A percentile compares a stretch with the other conserved stretches of the same genome.
Evolutionary conservation across 2,113 vertebrate genomes (phyloP).

Genomic region (Anguilla japonica): DNA sequence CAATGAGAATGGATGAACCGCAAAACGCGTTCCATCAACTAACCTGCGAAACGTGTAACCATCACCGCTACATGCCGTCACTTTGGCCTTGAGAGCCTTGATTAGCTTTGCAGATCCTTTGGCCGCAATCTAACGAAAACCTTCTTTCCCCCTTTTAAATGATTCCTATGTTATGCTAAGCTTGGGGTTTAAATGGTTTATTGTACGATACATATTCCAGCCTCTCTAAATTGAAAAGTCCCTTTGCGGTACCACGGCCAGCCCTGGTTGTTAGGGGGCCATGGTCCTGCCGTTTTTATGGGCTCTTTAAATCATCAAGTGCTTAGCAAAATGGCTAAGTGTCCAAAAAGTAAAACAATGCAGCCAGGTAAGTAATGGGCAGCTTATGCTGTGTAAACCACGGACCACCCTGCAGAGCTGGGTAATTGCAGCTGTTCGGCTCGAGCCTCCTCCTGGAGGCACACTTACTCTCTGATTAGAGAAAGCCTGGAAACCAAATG

Average conservation of each 20-base stretch:
- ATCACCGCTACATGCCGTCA: slow-evolving; percentile 36
- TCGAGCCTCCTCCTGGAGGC: not conserved
- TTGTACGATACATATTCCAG: slow-evolving; percentile 44
- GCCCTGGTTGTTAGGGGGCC: slow-evolving; percentile 50
- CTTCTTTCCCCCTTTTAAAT: slow-evolving; percentile 38
- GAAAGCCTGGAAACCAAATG: not conserved
- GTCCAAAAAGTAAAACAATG: slow-evolving; percentile 64
- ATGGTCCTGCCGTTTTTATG: slow-evolving; percentile 57
- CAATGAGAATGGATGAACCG: not conserved
- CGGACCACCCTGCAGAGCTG: slow-evolving; percentile 56
- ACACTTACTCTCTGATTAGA: not conserved
- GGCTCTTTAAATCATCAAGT: slow-evolving; percentile 72
- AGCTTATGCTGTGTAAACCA: slow-evolving; percentile 39
- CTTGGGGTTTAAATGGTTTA: slow-evolving; percentile 49
- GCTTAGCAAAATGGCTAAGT: slow-evolving; percentile 60
- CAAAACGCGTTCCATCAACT: slow-evolving; percentile 27
- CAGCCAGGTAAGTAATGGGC: slow-evolving; percentile 65
- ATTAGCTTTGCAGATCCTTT: slow-evolving; percentile 60
- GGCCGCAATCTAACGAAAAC: slow-evolving; percentile 40
- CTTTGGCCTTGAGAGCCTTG: slow-evolving; percentile 33
- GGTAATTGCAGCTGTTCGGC: slow-evolving; percentile 46
- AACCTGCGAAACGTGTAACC: slow-evolving; percentile 57
- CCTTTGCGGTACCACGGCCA: slow-evolving; percentile 39
- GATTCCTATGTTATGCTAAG: slow-evolving; percentile 49
- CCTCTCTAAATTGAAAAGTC: slow-evolving; percentile 47